A percentile compares a stretch with the other conserved stretches of the same genome.
These are phyloP conservation scores for Celastrina argiolus DNA, from an alignment of 2,888 invertebrate species.

Conservation along the genomic window DNA sequence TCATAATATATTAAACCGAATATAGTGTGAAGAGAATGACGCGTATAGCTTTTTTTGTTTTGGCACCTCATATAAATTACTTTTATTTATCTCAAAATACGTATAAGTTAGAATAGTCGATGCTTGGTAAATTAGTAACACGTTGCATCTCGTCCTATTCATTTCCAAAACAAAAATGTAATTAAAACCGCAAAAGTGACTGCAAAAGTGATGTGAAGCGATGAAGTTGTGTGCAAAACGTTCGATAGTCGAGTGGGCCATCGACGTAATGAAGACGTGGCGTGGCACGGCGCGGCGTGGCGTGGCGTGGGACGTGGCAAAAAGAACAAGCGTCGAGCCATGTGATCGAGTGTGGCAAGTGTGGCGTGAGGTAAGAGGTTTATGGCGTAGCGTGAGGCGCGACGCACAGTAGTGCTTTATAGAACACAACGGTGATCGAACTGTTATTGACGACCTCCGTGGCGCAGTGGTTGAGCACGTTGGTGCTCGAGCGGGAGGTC, in stretches of 20 bases:
- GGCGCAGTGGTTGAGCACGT: no score
- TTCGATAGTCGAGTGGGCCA: neutral
- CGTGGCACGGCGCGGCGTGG: neutral
- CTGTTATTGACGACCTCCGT: no score
- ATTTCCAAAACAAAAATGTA: neutral
- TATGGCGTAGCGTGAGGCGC: neutral
- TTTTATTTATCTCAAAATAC: no score
- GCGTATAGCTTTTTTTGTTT: no score
- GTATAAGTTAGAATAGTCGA: neutral
- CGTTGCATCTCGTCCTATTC: neutral
- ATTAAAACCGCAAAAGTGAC: neutral
- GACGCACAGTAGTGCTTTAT: neutral
- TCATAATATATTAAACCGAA: no score
- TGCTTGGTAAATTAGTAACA: neutral
- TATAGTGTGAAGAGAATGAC: no score
- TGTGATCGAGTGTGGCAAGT: slow-evolving; percentile 9
- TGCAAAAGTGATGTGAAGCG: no score
- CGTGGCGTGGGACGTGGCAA: neutral
- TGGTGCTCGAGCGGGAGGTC: no score
- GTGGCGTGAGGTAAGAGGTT: slow-evolving; percentile 6
- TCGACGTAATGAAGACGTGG: slow-evolving; percentile 9
- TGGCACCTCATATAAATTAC: no score
- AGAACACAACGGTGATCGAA: no score
- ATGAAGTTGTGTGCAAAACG: neutral
- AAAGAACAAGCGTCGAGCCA: neutral